Evolutionary conservation across 64 coral and sea anemone genomes (phyloP), one percentile per base, ranked within the genome.

Genomic region (Pachyseris speciosa): DNA sequence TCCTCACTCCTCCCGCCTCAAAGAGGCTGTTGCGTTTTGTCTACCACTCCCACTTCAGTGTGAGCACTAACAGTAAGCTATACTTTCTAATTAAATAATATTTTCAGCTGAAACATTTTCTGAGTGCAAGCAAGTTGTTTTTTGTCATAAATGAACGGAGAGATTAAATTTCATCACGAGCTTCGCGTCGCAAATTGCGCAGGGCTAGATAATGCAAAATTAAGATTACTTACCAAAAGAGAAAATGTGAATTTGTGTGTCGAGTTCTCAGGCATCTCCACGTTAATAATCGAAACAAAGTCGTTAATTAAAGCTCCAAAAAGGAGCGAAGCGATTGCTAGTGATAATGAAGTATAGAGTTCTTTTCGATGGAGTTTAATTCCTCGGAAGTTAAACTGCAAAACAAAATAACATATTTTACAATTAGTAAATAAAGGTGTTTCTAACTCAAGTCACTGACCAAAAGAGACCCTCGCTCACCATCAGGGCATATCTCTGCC

Each of bases 311-410:
- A 74, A 26, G 92, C 59, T 40, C 67, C 86, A 80, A 93, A 96
- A 69, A 96, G 89, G 49, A 93, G 9, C 33, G 77, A 75, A 66
- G 68, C 88, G 57, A 96, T 48, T 50, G 75, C 64, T 33, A 96
- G 61, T 58, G 94, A 96, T 84, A 93, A 29, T 49, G 69, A 83
- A 39, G 87, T 42, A 47, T 69, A 93, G 31, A 96, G 84, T 76
- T 96, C 91, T 93, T 96, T 96, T 64, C 92, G 80, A 53, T 92
- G 86, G 70, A 96, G 74, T 64, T 93, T 69, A 91, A 93, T 64
- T 67, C 94, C 80, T 87, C 94, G 68, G 76, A 96, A 89, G 68
- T 96, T 96, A 96, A 96, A 93, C 94, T 96, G 87, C 33, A 90
- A 93, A 66, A 59, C 22, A 41, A 77, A 27, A 20, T 37, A 30